Percentiles rank a stretch among this genome's conserved stretches.
phyloP scores from a whole-genome alignment of 64 coral and sea anemone species.

The Orbicella faveolata region DNA sequence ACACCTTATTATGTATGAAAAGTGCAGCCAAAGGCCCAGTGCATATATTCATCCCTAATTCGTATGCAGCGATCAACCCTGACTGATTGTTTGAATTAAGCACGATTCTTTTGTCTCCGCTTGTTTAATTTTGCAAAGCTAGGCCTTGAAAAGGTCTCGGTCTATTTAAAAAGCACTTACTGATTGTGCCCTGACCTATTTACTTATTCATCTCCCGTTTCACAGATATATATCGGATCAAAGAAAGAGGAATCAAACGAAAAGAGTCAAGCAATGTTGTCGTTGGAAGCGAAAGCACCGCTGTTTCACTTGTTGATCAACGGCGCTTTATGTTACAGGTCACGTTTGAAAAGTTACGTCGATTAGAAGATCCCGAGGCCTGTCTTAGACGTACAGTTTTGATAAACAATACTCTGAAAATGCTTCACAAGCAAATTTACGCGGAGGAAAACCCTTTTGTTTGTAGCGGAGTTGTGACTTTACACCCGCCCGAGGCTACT shows the following conservation, averaged over 20 bases:
- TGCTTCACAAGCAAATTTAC: slow-evolving; percentile 86
- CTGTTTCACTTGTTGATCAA: slow-evolving; percentile 37
- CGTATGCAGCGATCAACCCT: slow-evolving; percentile 40
- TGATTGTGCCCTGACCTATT: slow-evolving; percentile 54
- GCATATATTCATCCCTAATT: slow-evolving; percentile 46
- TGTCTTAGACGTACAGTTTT: slow-evolving; percentile 92
- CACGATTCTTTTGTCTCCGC: slow-evolving; percentile 29
- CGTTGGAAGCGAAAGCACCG: slow-evolving; percentile 3
- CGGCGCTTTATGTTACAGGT: slow-evolving; percentile 81
- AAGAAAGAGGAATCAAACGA: slow-evolving; percentile 51
- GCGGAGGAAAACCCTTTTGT: slow-evolving; percentile 77
- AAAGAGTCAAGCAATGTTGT: slow-evolving; percentile 30
- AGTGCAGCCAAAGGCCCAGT: slow-evolving; percentile 30
- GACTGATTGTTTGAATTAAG: slow-evolving; percentile 41
- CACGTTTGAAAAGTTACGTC: slow-evolving; percentile 94
- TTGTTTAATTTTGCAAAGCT: slow-evolving; percentile 53
- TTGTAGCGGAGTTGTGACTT: slow-evolving; percentile 48
- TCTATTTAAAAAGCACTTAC: slow-evolving; percentile 47
- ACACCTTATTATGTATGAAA: slow-evolving; percentile 53
- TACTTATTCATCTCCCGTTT: slow-evolving; percentile 54
- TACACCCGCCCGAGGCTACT: slow-evolving; percentile 16
- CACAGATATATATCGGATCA: slow-evolving; percentile 50
- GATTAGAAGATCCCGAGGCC: slow-evolving; percentile 88
- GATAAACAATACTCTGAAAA: slow-evolving; percentile 97
- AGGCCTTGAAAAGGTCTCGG: slow-evolving; percentile 31